Conservation (phyloP, 2,113 vertebrate genomes). For the Thomomys bottae region DNA sequence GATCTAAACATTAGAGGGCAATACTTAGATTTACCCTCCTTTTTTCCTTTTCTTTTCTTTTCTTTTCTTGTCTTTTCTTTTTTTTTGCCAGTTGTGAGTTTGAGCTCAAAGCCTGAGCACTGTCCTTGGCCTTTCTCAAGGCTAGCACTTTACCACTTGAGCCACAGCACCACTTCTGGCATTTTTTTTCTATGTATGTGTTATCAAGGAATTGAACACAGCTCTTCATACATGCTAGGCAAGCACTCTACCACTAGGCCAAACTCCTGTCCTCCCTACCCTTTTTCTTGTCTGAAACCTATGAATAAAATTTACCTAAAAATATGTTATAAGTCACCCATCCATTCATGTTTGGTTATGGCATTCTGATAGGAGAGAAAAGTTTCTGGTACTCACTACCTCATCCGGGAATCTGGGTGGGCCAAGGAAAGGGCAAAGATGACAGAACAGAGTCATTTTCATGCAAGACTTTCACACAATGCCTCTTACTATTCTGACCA, state of each 20-base stretch:
- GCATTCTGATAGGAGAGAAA: neutral
- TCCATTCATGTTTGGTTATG: neutral
- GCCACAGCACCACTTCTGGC: no score
- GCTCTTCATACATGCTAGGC: no score
- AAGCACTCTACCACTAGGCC: no score
- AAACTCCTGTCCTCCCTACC: no score
- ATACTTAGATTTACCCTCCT: neutral
- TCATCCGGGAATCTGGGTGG: neutral
- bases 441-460: constrained; percentile 49
- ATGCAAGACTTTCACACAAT: neutral
- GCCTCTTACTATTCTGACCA: constrained; percentile 64
- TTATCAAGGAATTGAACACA: no score
- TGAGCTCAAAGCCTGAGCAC: no score
- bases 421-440: constrained; percentile 46
- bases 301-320: neutral
- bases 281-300: neutral
- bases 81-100: no score
- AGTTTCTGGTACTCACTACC: neutral
- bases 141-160: no score
- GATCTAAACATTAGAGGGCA: neutral
- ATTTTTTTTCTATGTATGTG: no score
- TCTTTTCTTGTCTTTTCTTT: no score
- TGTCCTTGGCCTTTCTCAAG: no score
- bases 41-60: no score
- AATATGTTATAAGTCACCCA: neutral